A percentile compares a stretch with the other conserved stretches of the same genome.
Evolutionary conservation across 30 jellyfish, hydroid and myxozoan genomes (phyloP).

Genomic region (Chrysaora quinquecirrha): DNA sequence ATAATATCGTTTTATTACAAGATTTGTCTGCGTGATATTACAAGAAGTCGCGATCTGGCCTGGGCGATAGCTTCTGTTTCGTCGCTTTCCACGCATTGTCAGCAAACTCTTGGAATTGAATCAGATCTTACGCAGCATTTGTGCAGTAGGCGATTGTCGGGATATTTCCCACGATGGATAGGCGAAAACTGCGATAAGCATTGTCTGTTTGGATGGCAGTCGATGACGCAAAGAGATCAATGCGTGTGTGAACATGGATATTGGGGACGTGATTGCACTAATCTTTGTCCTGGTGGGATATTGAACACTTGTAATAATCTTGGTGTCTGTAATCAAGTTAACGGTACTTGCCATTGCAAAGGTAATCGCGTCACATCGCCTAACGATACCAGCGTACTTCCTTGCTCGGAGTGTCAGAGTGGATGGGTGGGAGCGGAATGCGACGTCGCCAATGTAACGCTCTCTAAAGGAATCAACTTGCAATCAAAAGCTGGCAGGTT

Average conservation of each 20-base stretch:
- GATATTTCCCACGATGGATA: slow-evolving; percentile 12
- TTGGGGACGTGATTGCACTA: slow-evolving; percentile 57
- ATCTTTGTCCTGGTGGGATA: slow-evolving; percentile 61
- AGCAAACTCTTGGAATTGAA: neutral
- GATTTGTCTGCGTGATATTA: slow-evolving; percentile 27
- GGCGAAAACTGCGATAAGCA: slow-evolving; percentile 24
- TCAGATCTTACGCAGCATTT: neutral
- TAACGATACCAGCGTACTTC: slow-evolving; percentile 34
- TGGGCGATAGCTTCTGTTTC: slow-evolving; percentile 12
- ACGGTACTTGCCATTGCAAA: slow-evolving; percentile 49
- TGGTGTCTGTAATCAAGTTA: slow-evolving; percentile 24
- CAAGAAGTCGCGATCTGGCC: slow-evolving; percentile 13
- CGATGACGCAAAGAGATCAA: neutral
- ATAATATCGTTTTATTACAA: slow-evolving; percentile 20
- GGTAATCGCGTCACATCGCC: slow-evolving; percentile 37
- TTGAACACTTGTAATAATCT: slow-evolving; percentile 52
- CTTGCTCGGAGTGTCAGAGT: slow-evolving; percentile 52
- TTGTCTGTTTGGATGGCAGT: slow-evolving; percentile 44
- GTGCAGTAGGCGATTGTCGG: slow-evolving; percentile 2
- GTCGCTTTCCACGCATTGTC: slow-evolving; percentile 47
- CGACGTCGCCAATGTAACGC: slow-evolving; percentile 25
- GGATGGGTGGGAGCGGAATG: slow-evolving; percentile 74
- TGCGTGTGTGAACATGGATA: slow-evolving; percentile 65
- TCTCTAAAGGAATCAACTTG: neutral
- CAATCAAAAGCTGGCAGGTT: neutral